Base-by-base conservation (phyloP, 2,797 vertebrate genomes). In the Melanitta fusca region DNA sequence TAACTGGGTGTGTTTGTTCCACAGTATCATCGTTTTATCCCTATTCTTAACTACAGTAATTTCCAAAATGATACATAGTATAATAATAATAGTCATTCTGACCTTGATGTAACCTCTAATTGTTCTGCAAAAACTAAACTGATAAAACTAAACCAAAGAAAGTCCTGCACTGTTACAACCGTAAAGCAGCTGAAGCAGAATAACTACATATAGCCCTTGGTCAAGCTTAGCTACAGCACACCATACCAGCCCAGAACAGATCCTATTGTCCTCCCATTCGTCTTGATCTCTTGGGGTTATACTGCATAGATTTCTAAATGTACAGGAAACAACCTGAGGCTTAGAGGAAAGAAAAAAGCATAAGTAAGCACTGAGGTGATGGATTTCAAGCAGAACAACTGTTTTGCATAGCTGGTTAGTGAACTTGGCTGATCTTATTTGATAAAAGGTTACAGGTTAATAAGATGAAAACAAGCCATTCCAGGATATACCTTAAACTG, bases 381-480 rank as follows among this genome's bases (percentile, higher is more conserved):
- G 13, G 68, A 43, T 89, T 92, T 80, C 32, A 68, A 53, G 64
- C 12, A 70, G 62, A 80, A 14, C 57, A 49, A 45, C 8, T 34
- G 11, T 61, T 91, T 66, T 85, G 53, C 49, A 61, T 47, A 77
- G 41, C 28, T 78, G 36, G 32, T 30, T 73, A 73, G 30, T 38
- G 54, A 95, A 87, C 45, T 79, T 60, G 38, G 25, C n/a, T 75
- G 58, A 77, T 75, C 65, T 77, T 73, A 68, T 39, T 64, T 78
- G 47, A 70, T 38, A 57, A 74, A 95, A 95, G 85, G 32, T 27
- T 75, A 24, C 5, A 21, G 70, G 68, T 79, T 89, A 96, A 41
- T 69, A 57, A 54, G 86, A 57, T 17, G 53, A 92, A 91, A 96
- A 56, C 36, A 79, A 82, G 38, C 38, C 30, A n/a, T 80, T 92